Evolutionary conservation across 2,888 invertebrate genomes (phyloP).

Genomic region (Ernsta delagoae): DNA sequence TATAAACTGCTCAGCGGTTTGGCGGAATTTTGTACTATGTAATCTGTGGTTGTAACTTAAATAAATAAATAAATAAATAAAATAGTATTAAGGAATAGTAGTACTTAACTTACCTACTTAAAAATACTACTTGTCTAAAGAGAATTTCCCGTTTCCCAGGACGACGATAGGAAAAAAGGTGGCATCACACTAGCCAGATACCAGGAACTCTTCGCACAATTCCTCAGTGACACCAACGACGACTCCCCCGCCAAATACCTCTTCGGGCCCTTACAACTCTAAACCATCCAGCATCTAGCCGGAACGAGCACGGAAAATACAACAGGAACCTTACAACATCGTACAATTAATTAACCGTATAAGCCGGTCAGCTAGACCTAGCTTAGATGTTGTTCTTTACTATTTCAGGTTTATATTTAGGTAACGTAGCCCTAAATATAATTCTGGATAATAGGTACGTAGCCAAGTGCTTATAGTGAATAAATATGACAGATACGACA

Average conservation of each 20-base stretch:
- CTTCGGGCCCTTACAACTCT: constrained; percentile 88
- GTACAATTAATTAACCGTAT: not conserved
- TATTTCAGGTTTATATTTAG: not conserved
- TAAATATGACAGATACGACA: not conserved
- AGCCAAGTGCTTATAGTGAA: too few species aligned
- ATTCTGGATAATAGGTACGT: not conserved
- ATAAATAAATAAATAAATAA: too few species aligned
- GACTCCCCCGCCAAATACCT: constrained; percentile 90
- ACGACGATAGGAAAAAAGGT: constrained; percentile 92
- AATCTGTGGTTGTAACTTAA: too few species aligned
- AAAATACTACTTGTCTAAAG: too few species aligned
- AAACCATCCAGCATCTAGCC: constrained; percentile 41
- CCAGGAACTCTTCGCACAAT: constrained; percentile 93
- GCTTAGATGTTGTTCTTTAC: not conserved
- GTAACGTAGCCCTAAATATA: not conserved
- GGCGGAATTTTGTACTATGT: too few species aligned
- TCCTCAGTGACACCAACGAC: constrained; percentile 90
- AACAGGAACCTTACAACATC: not conserved
- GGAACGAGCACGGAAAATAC: constrained; percentile 1
- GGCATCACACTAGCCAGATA: constrained; percentile 91
- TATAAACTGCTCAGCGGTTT: too few species aligned
- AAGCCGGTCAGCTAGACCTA: constrained; percentile 2
- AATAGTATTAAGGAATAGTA: too few species aligned
- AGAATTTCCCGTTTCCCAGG: constrained; percentile 75
- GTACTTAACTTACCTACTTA: too few species aligned